phyloP scores from a whole-genome alignment of 2,888 invertebrate genomes.

The Nephrotoma guestfalica region DNA sequence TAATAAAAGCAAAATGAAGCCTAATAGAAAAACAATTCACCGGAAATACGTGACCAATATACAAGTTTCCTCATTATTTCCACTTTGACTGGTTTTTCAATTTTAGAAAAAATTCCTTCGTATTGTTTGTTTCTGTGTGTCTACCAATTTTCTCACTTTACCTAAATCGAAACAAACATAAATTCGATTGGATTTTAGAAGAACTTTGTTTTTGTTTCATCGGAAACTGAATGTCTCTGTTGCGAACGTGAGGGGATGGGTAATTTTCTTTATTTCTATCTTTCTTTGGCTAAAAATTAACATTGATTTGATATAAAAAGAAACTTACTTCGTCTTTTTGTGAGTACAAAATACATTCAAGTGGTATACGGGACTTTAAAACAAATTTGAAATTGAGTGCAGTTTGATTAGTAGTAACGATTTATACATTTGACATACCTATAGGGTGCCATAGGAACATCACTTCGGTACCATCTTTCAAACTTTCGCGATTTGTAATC shows the following conservation, averaged over 20 bases:
- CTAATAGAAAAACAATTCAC: slow-evolving; percentile 4
- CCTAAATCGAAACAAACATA: not conserved
- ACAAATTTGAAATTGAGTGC: not conserved
- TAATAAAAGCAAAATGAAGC: not conserved
- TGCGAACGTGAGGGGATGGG: not conserved
- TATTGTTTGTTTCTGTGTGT: not conserved
- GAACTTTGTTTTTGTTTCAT: not conserved
- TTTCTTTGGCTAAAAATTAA: not conserved
- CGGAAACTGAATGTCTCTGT: not conserved
- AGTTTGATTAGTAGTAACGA: not conserved
- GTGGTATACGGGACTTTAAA: not conserved
- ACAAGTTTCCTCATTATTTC: slow-evolving; percentile 4
- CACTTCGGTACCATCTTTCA: too few species aligned
- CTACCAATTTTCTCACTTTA: not conserved
- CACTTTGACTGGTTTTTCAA: not conserved
- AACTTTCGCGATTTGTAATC: too few species aligned
- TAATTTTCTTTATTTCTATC: not conserved
- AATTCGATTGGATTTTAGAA: not conserved
- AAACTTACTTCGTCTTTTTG: not conserved
- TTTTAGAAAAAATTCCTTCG: not conserved
- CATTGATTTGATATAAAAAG: not conserved
- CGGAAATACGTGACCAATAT: slow-evolving; percentile 3
- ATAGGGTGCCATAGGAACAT: too few species aligned
- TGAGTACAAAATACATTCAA: not conserved
- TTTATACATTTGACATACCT: not conserved